Conservation (phyloP, 2,797 vertebrate species). For the Sorex maritimensis region DNA sequence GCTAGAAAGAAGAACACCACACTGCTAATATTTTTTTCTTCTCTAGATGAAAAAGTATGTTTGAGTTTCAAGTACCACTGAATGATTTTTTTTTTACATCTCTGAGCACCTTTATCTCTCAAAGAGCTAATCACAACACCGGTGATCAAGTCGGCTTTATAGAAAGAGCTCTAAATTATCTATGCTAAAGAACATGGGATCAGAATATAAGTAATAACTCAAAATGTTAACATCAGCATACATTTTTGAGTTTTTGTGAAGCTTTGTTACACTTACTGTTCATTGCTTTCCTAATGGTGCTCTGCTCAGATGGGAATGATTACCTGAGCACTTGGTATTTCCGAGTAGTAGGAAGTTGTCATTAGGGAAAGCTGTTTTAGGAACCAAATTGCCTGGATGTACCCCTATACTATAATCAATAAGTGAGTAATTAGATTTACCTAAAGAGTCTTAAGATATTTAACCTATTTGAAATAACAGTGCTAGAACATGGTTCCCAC, state of each 20-base stretch:
- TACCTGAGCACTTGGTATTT: neutral
- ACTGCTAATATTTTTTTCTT: neutral
- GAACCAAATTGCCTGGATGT: neutral
- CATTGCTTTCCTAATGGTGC: slow-evolving; percentile 33
- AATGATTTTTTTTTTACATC: neutral
- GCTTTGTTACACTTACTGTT: neutral
- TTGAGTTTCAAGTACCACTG: neutral
- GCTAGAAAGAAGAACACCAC: rapidly evolving
- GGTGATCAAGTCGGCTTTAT: neutral
- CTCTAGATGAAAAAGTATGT: neutral
- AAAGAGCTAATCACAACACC: neutral
- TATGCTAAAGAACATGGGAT: slow-evolving; percentile 28
- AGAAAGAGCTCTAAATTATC: slow-evolving; percentile 41
- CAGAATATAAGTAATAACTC: slow-evolving; percentile 27
- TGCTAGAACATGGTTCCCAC: neutral
- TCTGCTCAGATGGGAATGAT: neutral
- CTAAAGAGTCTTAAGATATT: neutral
- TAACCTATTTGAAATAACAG: slow-evolving; percentile 7
- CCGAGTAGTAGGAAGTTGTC: neutral
- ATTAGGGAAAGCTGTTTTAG: neutral
- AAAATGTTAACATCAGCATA: slow-evolving; percentile 30
- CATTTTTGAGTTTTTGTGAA: slow-evolving; percentile 15
- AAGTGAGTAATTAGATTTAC: neutral
- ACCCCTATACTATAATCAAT: neutral
- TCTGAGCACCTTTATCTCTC: neutral